These are phyloP conservation scores for Brachionus plicatilis DNA, from an alignment of 1,140 invertebrate genomes.

Conservation along the genomic window DNA sequence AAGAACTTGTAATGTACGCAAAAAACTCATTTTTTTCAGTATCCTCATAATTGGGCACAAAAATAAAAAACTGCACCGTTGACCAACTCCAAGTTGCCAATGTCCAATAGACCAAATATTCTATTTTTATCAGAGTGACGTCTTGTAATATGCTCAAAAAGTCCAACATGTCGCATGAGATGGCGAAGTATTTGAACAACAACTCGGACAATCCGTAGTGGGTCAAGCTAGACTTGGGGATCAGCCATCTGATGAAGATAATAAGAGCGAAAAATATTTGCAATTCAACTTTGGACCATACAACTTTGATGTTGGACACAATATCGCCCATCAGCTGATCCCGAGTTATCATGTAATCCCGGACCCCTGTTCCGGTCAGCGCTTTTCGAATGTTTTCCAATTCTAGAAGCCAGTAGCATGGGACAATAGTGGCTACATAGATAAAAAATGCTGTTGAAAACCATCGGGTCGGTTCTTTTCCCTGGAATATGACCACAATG, in stretches of 20 bases:
- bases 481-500: not conserved
- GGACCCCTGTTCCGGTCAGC: not conserved
- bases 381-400: slow-evolving; percentile 26
- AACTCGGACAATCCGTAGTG: slow-evolving; percentile 18
- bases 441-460: slow-evolving; percentile 36
- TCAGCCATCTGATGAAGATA: slow-evolving; percentile 38
- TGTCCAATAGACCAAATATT: slow-evolving; percentile 10
- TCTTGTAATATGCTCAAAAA: slow-evolving; percentile 32
- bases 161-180: slow-evolving; percentile 38
- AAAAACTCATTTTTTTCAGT: slow-evolving; percentile 30
- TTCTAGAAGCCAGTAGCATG: slow-evolving; percentile 35
- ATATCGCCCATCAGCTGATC: slow-evolving; percentile 35
- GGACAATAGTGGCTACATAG: slow-evolving; percentile 16
- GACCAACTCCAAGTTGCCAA: slow-evolving; percentile 25
- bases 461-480: slow-evolving; percentile 25
- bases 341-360: not conserved
- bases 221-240: slow-evolving; percentile 3
- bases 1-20: slow-evolving; percentile 10
- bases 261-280: slow-evolving; percentile 36
- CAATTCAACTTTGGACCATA: slow-evolving; percentile 36
- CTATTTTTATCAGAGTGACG: not conserved
- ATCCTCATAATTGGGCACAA: slow-evolving; percentile 1
- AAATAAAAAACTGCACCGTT: slow-evolving; percentile 28
- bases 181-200: slow-evolving; percentile 38
- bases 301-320: slow-evolving; percentile 1